Percentiles rank a stretch among this genome's conserved stretches.
Evolutionary conservation across 2,797 vertebrate species (phyloP).

Genomic region (Crax fasciolata): DNA sequence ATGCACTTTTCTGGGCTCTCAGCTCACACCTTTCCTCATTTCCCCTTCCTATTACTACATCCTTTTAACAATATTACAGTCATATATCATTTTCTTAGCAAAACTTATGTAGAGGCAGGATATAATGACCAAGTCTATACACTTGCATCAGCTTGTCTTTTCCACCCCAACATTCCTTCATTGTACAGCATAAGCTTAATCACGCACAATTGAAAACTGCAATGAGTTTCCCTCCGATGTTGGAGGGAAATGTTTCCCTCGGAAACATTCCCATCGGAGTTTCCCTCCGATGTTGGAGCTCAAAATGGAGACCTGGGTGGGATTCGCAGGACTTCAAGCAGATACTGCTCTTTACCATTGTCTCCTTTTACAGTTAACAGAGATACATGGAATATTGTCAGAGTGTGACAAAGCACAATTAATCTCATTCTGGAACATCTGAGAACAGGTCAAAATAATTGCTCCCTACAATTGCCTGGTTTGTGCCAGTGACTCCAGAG

Average conservation of each 20-base stretch:
- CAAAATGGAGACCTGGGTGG: neutral
- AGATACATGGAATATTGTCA: neutral
- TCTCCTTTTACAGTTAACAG: neutral
- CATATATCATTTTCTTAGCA: neutral
- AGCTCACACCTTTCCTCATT: neutral
- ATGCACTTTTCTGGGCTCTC: neutral
- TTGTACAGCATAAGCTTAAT: neutral
- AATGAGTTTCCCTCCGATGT: neutral
- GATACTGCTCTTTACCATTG: neutral
- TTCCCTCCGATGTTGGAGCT: neutral
- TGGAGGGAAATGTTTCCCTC: too few relatives aligned
- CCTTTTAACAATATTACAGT: neutral
- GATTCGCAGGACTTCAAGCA: neutral
- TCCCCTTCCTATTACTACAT: neutral
- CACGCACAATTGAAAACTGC: neutral
- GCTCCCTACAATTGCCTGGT: neutral
- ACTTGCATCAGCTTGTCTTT: neutral
- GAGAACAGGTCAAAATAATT: neutral
- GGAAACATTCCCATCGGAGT: too few relatives aligned
- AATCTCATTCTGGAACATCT: neutral
- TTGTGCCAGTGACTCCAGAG: neutral
- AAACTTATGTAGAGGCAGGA: neutral
- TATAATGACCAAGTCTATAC: neutral
- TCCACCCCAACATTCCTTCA: neutral
- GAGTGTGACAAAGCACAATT: neutral